These are phyloP conservation scores for Notarius quadriscutis DNA, from an alignment of 2,113 vertebrate genomes.

Conservation along the genomic window DNA sequence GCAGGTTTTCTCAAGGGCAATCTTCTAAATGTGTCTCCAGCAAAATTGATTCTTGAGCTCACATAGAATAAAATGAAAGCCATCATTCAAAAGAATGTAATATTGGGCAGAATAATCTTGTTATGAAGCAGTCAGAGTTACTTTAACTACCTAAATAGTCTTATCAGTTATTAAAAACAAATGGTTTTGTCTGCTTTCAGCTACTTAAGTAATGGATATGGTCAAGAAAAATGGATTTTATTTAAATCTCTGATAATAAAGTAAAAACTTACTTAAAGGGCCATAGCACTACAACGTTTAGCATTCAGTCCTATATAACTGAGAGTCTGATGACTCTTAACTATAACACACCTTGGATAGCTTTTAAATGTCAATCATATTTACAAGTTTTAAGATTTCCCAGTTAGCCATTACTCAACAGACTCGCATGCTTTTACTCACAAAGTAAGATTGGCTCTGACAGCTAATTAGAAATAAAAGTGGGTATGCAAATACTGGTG, in stretches of 20 bases:
- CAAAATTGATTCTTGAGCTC: not conserved
- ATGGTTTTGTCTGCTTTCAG: not conserved
- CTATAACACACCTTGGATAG: not conserved
- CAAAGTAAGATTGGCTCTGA: slow-evolving; percentile 2
- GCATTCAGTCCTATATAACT: not conserved
- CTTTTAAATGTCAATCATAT: not conserved
- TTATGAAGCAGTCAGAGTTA: not conserved
- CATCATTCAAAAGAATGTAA: slow-evolving; percentile 11
- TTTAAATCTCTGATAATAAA: not conserved
- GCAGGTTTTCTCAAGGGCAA: not conserved
- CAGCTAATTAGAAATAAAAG: slow-evolving; percentile 9
- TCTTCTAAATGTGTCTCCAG: not conserved
- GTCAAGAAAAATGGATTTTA: not conserved
- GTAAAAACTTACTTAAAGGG: not conserved
- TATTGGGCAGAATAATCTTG: not conserved
- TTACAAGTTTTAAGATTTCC: not conserved
- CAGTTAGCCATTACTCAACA: not conserved
- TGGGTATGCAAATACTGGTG: not conserved
- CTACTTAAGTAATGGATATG: not conserved
- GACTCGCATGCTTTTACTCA: not conserved
- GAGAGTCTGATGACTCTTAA: not conserved
- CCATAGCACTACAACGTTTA: not conserved
- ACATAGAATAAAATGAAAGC: slow-evolving; percentile 14
- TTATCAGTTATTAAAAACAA: not conserved
- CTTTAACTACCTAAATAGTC: not conserved